Conservation (phyloP, 2,888 invertebrate genomes). For the Alviniconcha strummeri region DNA sequence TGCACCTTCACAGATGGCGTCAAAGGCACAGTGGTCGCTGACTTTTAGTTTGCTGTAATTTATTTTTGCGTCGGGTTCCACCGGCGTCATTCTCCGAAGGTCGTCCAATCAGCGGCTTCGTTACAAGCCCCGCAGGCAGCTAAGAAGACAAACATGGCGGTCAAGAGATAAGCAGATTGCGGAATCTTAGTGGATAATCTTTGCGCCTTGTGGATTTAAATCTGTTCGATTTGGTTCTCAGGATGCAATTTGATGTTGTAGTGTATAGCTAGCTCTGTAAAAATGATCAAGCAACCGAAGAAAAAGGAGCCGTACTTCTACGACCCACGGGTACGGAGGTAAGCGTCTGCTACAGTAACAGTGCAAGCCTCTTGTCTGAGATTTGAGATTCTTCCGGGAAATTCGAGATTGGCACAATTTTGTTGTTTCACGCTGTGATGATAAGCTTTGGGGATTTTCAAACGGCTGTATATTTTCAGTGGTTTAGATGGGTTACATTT, state of each 20-base stretch:
- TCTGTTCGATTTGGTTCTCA: constrained; percentile 8
- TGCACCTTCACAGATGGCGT: too few species aligned
- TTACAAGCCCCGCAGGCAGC: constrained; percentile 12
- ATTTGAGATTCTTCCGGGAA: constrained; percentile 21
- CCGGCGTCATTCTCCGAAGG: too few species aligned
- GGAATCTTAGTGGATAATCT: constrained; percentile 18
- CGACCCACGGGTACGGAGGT: constrained; percentile 64
- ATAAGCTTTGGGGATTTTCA: too few species aligned
- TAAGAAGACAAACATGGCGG: constrained; percentile 31
- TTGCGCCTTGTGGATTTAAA: neutral
- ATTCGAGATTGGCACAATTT: too few species aligned
- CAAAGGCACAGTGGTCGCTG: too few species aligned
- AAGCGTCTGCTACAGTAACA: constrained; percentile 38
- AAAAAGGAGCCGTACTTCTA: constrained; percentile 62
- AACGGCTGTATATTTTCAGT: too few species aligned
- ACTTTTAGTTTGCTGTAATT: too few species aligned
- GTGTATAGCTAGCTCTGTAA: neutral
- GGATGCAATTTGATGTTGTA: constrained; percentile 2
- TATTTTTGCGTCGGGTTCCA: too few species aligned
- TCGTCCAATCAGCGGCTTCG: constrained; percentile 18
- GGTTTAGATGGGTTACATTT: too few species aligned
- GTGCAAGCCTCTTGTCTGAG: neutral
- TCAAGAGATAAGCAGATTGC: constrained; percentile 24
- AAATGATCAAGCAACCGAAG: constrained; percentile 32
- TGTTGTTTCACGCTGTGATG: too few species aligned